Base-by-base conservation (phyloP, 2,888 invertebrate genomes). In the Plagodis pulveraria region DNA sequence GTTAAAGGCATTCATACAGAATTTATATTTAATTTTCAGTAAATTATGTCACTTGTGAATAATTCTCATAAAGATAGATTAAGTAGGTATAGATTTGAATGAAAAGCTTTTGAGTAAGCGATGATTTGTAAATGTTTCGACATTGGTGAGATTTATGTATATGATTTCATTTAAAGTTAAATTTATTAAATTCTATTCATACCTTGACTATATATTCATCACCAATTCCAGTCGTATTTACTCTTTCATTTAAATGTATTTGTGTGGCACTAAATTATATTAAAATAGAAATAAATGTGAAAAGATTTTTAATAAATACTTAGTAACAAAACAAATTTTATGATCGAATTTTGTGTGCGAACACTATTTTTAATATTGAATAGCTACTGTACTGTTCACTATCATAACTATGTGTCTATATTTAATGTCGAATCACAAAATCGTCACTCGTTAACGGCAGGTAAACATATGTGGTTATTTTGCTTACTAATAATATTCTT, bases 21-120 rank as follows among this genome's bases (percentile, higher is more conserved):
- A 78, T 77, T 74, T 76, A 69, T 80, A 83, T 84, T 84, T 73
- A 84, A 84, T 84, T 85, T 86, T 79, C 78, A 81, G 73, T 82
- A 77, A 80, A 78, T 80, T 72, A 76, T 73, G 72, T 73, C 74
- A 72, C 78, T 75, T 73, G 74, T 81, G 76, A 78, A 72, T 79
- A 75, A 78, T 77, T 76, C 75, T 74, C 72, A 65, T 74, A 70
- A 73, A 71, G 74, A 80, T 80, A 76, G 77, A 76, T 78, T 80
- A 72, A 51, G 5, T 38, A 38, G 9, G 43, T 66, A 70, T 65
- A 70, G 67, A 56, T 62, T 67, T 63, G 58, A 58, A 67, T 66
- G 60, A 56, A 65, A 61, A 38, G 69, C 69, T 71, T 73, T 70
- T 72, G 69, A 73, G 58, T 63, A 68, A 43, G 71, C 76, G 72